Conservation (phyloP, 2,888 invertebrate species). For the Hipparchia semele region DNA sequence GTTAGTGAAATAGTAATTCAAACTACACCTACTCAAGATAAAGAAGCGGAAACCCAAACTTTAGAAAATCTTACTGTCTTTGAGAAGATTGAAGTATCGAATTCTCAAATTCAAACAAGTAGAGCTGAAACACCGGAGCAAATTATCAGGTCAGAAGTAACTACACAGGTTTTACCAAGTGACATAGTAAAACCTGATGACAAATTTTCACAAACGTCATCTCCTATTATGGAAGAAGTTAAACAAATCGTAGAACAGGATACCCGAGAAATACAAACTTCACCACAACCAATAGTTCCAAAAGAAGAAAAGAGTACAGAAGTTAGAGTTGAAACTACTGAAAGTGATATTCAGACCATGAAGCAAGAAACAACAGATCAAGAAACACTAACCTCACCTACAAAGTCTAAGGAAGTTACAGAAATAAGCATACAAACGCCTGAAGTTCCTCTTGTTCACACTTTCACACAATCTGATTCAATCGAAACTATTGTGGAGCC, state of each 20-base stretch:
- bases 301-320: constrained; percentile 71
- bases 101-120: constrained; percentile 73
- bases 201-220: constrained; percentile 78
- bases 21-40: constrained; percentile 82
- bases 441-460: constrained; percentile 63
- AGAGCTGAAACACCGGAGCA: constrained; percentile 64
- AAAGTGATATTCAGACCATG: constrained; percentile 69
- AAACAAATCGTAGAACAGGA: constrained; percentile 55
- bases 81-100: constrained; percentile 66
- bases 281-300: constrained; percentile 65
- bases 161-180: constrained; percentile 78
- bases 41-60: constrained; percentile 72
- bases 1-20: constrained; percentile 82
- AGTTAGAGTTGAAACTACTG: constrained; percentile 64
- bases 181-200: constrained; percentile 68
- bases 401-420: constrained; percentile 56
- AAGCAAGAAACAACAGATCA: constrained; percentile 61
- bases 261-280: constrained; percentile 80
- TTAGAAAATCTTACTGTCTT: constrained; percentile 58
- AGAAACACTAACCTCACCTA: constrained; percentile 69
- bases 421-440: constrained; percentile 71
- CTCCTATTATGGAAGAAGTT: constrained; percentile 48
- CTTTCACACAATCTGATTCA: constrained; percentile 74
- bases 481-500: constrained; percentile 43
- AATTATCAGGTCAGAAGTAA: constrained; percentile 74